Percentiles rank a stretch among this genome's conserved stretches.
Conservation (phyloP, 2,888 invertebrate genomes). For the Callyntrura guangdongensis region DNA sequence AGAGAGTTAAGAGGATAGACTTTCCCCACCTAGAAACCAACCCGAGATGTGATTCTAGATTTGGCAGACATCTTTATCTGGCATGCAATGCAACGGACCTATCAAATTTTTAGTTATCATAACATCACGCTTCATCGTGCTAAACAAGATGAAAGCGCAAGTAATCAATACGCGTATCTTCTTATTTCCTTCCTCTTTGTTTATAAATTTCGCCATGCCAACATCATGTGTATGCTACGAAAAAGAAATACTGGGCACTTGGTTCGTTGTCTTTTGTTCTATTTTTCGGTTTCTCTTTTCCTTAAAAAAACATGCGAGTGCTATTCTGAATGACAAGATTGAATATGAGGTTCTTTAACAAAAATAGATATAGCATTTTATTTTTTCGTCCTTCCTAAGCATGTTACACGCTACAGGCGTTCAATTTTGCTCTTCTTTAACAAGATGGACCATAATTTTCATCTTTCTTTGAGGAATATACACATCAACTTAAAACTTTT, state of each 20-base stretch:
- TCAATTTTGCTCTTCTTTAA: constrained; percentile 58
- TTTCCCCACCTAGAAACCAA: too few species aligned
- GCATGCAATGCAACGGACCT: too few species aligned
- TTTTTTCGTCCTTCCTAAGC: constrained; percentile 28
- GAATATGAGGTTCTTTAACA: constrained; percentile 45
- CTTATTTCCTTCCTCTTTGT: constrained; percentile 50
- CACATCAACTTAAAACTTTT: constrained; percentile 40
- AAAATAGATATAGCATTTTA: constrained; percentile 49
- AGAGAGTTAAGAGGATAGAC: too few species aligned
- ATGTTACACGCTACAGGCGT: constrained; percentile 55
- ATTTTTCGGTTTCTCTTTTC: constrained; percentile 29
- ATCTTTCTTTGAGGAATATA: constrained; percentile 8
- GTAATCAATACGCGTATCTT: too few species aligned
- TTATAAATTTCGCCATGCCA: constrained; percentile 64
- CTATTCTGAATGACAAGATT: not conserved
- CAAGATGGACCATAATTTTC: constrained; percentile 59
- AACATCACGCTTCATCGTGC: too few species aligned
- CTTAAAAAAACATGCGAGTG: constrained; percentile 22
- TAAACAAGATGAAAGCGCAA: too few species aligned
- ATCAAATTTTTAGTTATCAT: too few species aligned
- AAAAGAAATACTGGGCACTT: constrained; percentile 35
- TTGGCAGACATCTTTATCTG: too few species aligned
- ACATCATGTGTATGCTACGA: not conserved
- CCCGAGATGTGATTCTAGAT: too few species aligned
- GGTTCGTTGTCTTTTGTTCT: constrained; percentile 55